A percentile compares a stretch with the other conserved stretches of the same genome.
Evolutionary conservation across 2,113 vertebrate species (phyloP).

Genomic region (Ptilonorhynchus violaceus): DNA sequence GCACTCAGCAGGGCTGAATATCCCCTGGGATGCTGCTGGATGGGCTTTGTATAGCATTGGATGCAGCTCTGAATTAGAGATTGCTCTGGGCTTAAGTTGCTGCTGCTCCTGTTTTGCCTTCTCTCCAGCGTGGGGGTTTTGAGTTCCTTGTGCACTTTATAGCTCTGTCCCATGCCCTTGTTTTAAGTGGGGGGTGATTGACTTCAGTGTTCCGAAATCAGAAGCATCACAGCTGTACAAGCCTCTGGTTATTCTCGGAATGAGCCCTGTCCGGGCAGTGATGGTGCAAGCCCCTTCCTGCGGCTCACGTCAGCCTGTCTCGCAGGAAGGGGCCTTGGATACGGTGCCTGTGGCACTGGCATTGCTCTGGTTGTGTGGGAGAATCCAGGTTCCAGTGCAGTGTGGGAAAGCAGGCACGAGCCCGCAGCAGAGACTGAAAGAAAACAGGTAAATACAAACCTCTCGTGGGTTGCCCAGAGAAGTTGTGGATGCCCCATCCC

Average conservation of each 20-base stretch:
- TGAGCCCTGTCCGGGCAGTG: neutral
- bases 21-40: neutral
- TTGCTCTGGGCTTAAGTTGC: neutral
- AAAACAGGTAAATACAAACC: neutral
- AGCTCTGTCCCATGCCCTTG: neutral
- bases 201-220: neutral
- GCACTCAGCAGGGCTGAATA: fast-evolving
- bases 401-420: neutral
- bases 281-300: neutral
- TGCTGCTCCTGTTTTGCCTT: neutral
- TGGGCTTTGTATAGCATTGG: fast-evolving
- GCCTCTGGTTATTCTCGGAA: neutral
- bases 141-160: neutral
- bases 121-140: too few species aligned
- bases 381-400: neutral
- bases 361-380: neutral
- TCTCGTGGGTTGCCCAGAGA: fast-evolving
- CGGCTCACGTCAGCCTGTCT: neutral
- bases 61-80: neutral
- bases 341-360: neutral
- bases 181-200: neutral
- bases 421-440: neutral
- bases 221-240: neutral
- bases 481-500: neutral
- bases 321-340: fast-evolving